Base-by-base conservation (phyloP, 2,888 invertebrate genomes). In the Protophormia terraenovae region DNA sequence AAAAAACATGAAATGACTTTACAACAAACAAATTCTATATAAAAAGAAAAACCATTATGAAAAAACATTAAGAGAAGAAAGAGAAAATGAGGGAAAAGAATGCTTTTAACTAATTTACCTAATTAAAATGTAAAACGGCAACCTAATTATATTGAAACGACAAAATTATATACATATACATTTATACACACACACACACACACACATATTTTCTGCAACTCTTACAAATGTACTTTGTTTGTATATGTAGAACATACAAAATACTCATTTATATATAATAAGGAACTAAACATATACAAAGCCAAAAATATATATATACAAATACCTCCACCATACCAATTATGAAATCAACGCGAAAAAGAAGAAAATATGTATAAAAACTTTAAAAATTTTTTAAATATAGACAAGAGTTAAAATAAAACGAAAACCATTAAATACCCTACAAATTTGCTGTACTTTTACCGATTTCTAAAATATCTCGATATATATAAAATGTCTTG, bases 101-200 rank as follows among this genome's bases (percentile, higher is more conserved):
- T 81, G 81, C 84, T 77, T 81, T 84, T 73, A 84, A 84, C 85
- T 76, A 83, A 86, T 83, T 86, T 83, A 62, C 80, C 82, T 86
- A 83, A 86, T 86, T 86, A 86, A 86, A 86, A 83, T 83, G 79
- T 86, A 80, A 80, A 86, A 77, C 53, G 62, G 45, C 79, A 80
- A 72, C 67, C 72, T 80, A 66, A 83, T 86, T 79, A 80, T 76
- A 73, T 72, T 73, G 62, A 53, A 73, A 81, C 38, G 71, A 64
- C 62, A 53, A 66, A 55, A 58, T 12, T 50, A 16, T 47, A 10
- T 19, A 47, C 5, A 24, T 47, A 16, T 50, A 50, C 47, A 35
- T 27, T 53, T 14, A 53, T 24, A 66, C 38, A 71, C 16, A 19
- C 22, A 55, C 3, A 19, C 10, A 22, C 24, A 47, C 24, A 60